Evolutionary conservation across 2,113 vertebrate species (phyloP).

Genomic region (Trematomus loennbergii): DNA sequence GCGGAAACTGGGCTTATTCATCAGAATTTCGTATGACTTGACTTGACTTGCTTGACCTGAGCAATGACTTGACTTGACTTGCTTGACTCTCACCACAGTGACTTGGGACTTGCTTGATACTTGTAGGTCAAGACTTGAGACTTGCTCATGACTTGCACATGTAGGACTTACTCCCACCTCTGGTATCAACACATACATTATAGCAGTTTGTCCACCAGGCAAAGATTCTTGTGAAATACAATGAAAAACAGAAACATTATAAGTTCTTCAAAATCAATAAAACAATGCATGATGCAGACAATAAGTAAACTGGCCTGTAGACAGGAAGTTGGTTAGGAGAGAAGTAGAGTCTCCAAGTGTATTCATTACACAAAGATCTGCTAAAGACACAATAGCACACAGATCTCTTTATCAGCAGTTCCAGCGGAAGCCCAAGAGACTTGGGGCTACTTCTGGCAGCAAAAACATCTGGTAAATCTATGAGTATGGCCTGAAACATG

Average conservation of each 20-base stretch:
- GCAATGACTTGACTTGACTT: too few relatives aligned
- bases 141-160: too few relatives aligned
- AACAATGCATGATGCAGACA: slow-evolving; percentile 23
- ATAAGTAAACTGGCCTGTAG: slow-evolving; percentile 13
- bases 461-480: slow-evolving; percentile 72
- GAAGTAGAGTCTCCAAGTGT: slow-evolving; percentile 31
- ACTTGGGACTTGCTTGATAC: too few relatives aligned
- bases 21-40: too few relatives aligned
- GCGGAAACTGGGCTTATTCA: too few relatives aligned
- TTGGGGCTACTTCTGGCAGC: slow-evolving; percentile 52
- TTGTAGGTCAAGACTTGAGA: too few relatives aligned
- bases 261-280: slow-evolving; percentile 60
- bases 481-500: slow-evolving; percentile 54
- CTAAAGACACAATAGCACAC: slow-evolving; percentile 60
- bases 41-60: too few relatives aligned
- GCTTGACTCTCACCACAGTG: too few relatives aligned
- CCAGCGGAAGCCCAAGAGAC: slow-evolving; percentile 56
- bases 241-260: too few relatives aligned
- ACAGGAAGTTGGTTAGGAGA: slow-evolving; percentile 36
- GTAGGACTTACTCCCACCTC: too few relatives aligned
- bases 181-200: too few relatives aligned
- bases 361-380: slow-evolving; percentile 53
- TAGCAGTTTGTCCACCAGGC: slow-evolving; percentile 39
- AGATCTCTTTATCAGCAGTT: slow-evolving; percentile 71
- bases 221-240: slow-evolving; percentile 45